Base-by-base conservation (phyloP, 1,140 invertebrate genomes). In the Steinernema feltiae region DNA sequence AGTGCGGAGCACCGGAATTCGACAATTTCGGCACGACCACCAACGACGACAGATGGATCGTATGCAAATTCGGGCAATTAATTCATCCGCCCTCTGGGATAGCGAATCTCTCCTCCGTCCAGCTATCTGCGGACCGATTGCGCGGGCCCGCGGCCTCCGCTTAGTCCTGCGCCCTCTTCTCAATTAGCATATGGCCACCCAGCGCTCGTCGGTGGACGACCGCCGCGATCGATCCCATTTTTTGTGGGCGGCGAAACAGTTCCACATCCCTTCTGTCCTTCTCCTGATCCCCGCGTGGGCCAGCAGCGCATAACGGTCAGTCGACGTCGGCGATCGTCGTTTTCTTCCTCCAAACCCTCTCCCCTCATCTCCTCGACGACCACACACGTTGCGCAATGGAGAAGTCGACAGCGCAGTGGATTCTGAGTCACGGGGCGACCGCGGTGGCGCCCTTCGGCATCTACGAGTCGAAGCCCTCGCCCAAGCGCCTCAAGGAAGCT, bases 151-250 rank as follows among this genome's bases (percentile, higher is more conserved):
- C 15, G 12, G 24, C 53, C 53, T 7, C n/a, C 53, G 53, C 15
- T 63, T 41, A 41, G 35, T 18, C 35, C 7, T 18, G 35, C 35
- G 35, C 24, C 53, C 24, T 63, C 53, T 3, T 15, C 53, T 63
- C 53, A 63, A 63, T 63, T 63, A 63, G 53, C 53, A 63, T 63
- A 63, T 63, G 53, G 53, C 53, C 53, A 63, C 53, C 53, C 53
- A 63, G 53, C 7, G 53, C 53, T 27, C 53, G 3, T 41, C 35
- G 7, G 7, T 18, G 24, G 12, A 63, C 7, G 12, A 63, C 15
- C 12, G 12, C 12, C 15, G 24, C 53, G 53, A 63, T 63, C 53
- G 53, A 63, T 63, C 15, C 53, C 53, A 27, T 63, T 63, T 63
- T 63, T 63, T 63, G 53, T 63, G 53, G 53, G 53, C 53, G 53